Evolutionary conservation across 2,888 invertebrate genomes (phyloP).

Genomic region (Cosmia trapezina): DNA sequence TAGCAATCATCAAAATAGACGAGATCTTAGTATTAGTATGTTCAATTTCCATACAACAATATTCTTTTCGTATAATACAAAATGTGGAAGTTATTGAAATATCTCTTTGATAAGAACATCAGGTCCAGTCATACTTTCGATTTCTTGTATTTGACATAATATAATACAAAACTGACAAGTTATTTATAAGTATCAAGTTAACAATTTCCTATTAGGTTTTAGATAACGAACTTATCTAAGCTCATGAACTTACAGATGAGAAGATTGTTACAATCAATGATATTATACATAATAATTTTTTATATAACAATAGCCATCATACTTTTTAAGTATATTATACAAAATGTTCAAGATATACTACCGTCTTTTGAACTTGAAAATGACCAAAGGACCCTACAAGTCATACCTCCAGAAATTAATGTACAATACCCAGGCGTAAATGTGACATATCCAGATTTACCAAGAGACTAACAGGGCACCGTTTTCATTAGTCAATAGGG

Average conservation of each 20-base stretch:
- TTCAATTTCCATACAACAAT: neutral
- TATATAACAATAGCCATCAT: constrained; percentile 38
- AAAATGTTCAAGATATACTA: constrained; percentile 42
- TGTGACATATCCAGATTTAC: neutral
- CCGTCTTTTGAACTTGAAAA: constrained; percentile 18
- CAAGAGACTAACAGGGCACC: neutral
- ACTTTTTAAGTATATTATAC: constrained; percentile 33
- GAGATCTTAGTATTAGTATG: neutral
- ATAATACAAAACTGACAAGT: constrained; percentile 20
- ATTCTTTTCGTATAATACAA: neutral
- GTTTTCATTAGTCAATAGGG: neutral
- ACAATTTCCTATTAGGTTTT: constrained; percentile 29
- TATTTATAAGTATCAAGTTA: constrained; percentile 7
- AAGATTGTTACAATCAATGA: constrained; percentile 37
- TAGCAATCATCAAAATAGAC: neutral
- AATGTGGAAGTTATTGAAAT: neutral
- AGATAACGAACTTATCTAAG: constrained; percentile 32
- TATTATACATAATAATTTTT: constrained; percentile 31
- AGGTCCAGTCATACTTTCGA: neutral
- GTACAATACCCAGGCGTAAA: neutral
- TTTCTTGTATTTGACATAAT: neutral
- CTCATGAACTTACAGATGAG: constrained; percentile 39
- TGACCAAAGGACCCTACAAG: constrained; percentile 18
- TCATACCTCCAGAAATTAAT: constrained; percentile 1
- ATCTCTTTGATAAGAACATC: no score